phyloP scores from a whole-genome alignment of 2,797 vertebrate species.

The Acanthis flammea region DNA sequence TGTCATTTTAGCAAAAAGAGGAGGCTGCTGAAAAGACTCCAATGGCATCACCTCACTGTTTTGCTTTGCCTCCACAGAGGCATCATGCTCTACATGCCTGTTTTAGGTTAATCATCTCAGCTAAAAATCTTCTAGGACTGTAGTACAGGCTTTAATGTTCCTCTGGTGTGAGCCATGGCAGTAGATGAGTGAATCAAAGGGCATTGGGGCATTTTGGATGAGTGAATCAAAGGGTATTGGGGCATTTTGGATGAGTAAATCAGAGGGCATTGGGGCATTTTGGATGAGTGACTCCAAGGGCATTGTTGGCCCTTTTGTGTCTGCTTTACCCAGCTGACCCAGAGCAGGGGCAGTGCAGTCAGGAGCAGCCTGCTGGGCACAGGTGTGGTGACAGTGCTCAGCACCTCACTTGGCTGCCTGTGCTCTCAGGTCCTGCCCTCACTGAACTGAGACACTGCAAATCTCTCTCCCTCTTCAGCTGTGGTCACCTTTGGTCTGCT shows the following conservation, averaged over 20 bases:
- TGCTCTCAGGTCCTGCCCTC: neutral
- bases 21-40: neutral
- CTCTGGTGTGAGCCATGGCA: neutral
- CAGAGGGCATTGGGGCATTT: neutral
- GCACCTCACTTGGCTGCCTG: fast-evolving
- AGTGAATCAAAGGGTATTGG: neutral
- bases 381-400: neutral
- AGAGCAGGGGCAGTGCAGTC: neutral
- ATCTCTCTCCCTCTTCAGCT: neutral
- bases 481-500: neutral
- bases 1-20: neutral
- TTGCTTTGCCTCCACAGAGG: neutral
- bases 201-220: neutral
- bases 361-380: neutral
- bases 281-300: neutral
- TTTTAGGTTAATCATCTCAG: neutral
- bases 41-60: neutral
- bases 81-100: neutral
- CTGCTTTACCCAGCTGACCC: neutral
- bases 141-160: neutral
- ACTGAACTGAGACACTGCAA: neutral
- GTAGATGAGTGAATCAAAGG: neutral
- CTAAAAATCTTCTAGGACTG: neutral
- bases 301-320: neutral
- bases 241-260: neutral